Evolutionary conservation across 2,797 vertebrate species (phyloP), one percentile per base, ranked within the genome.

Genomic region (Dryobates pubescens): DNA sequence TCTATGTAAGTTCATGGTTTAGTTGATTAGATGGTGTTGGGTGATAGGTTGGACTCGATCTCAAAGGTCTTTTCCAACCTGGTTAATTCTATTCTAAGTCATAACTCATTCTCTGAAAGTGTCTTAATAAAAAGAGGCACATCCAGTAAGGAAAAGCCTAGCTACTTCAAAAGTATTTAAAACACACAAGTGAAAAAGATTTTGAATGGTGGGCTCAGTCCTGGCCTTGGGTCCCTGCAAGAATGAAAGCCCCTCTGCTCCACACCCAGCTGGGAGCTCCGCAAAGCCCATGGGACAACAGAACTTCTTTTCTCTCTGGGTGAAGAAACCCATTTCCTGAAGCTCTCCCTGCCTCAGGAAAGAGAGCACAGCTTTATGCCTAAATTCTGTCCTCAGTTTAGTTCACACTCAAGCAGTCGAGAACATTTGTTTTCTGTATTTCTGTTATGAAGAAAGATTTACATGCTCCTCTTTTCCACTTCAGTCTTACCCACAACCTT

Each of bases 321-420:
- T 14, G 7, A 8, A 89, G 53, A 73, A 72, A 17, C 13, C 22
- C 41, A 43, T 4, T 0, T 63, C 53, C 51, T 9, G 29, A 53
- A 10, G 49, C 61, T 59, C 61, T 75, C 57, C 38, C 41, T 79
- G 73, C 68, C 73, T 65, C 1, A 0, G 38, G 71, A 74, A 91
- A 9, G 57, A 57, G 51, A 82, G 32, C 13, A n/a, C 29, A 67
- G 89, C 67, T 77, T 71, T 36, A 53, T 41, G 14, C 41, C 53
- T 63, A 38, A 92, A 67, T 88, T 91, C 65, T 63, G 43, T 78
- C 82, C 67, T 90, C 73, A 57, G 68, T 82, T 93, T 71, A 68
- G 38, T 34, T 94, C 88, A 72, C 57, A 73, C 65, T 78, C 54
- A 53, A 85, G 64, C 79, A 82, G 53, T 65, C 3, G 7, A 86